Percentiles rank a stretch among this genome's conserved stretches.
Evolutionary conservation across 30 jellyfish, hydroid and myxozoan genomes (phyloP).

Genomic region (Aurelia aurita complex sp. Pacific): DNA sequence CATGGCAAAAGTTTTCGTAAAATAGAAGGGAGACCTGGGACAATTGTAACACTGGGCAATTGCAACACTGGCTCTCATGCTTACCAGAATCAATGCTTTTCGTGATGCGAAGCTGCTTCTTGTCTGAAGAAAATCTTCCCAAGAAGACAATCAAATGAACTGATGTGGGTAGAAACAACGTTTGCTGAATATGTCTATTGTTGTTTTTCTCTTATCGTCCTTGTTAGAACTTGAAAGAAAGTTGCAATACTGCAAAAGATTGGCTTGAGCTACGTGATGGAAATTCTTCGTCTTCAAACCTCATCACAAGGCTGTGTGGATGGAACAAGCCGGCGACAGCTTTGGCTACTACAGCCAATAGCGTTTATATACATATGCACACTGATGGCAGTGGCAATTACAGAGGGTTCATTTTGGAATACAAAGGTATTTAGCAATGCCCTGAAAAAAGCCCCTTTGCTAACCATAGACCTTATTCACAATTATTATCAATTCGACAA

Average conservation of each 20-base stretch:
- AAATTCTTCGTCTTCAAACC: slow-evolving; percentile 30
- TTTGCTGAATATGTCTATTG: too few species aligned
- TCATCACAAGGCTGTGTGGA: slow-evolving; percentile 67
- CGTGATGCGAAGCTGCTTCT: too few species aligned
- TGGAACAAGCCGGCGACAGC: slow-evolving; percentile 33
- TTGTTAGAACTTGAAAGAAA: slow-evolving; percentile 40
- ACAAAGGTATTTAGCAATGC: slow-evolving; percentile 51
- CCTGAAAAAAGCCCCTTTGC: not conserved
- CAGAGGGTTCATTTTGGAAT: slow-evolving; percentile 84
- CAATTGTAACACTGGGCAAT: too few species aligned
- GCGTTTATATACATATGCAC: slow-evolving; percentile 72
- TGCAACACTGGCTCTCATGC: too few species aligned
- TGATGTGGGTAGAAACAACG: too few species aligned
- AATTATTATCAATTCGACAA: too few species aligned
- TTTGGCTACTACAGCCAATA: slow-evolving; percentile 45
- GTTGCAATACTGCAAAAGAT: slow-evolving; percentile 76
- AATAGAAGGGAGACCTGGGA: too few species aligned
- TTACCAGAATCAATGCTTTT: too few species aligned
- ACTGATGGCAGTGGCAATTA: slow-evolving; percentile 61
- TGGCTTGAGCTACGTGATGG: slow-evolving; percentile 82
- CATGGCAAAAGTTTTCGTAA: too few species aligned
- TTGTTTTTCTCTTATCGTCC: not conserved
- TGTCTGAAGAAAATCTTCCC: too few species aligned
- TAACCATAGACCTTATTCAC: not conserved
- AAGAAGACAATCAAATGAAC: too few species aligned